These are phyloP conservation scores for Henricia sp. DNA, from an alignment of 53 echinoderm and acorn worm species.

Conservation along the genomic window DNA sequence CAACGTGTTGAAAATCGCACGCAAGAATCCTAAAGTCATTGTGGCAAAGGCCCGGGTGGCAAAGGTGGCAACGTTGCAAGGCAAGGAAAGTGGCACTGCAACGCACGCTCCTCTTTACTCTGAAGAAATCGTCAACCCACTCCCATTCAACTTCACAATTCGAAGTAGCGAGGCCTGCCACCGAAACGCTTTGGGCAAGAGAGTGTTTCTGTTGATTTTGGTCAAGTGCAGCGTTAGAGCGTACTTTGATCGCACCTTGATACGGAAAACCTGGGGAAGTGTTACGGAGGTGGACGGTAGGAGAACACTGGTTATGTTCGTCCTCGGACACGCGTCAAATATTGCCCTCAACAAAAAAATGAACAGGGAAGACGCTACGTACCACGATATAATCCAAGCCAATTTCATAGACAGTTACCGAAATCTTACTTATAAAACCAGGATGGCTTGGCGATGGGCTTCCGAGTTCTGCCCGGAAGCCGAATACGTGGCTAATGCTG, in stretches of 20 bases:
- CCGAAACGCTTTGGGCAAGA: neutral
- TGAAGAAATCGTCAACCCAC: neutral
- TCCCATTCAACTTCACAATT: conserved; percentile 11
- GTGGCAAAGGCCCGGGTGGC: too few relatives aligned
- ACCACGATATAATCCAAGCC: conserved; percentile 24
- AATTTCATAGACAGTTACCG: conserved; percentile 27
- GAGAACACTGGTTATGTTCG: conserved; percentile 28
- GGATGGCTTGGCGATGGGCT: conserved; percentile 34
- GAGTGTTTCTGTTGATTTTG: conserved; percentile 17
- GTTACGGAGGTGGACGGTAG: neutral
- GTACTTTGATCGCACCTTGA: conserved; percentile 1
- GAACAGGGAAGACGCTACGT: neutral
- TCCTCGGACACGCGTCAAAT: neutral
- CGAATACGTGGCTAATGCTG: neutral
- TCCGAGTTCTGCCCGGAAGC: neutral
- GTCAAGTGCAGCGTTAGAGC: neutral
- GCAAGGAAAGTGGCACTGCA: too few relatives aligned
- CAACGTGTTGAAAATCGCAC: too few relatives aligned
- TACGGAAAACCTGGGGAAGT: conserved; percentile 43
- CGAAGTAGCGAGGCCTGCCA: neutral
- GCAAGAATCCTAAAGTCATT: too few relatives aligned
- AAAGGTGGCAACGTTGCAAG: too few relatives aligned
- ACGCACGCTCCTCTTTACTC: neutral
- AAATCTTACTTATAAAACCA: conserved; percentile 35
- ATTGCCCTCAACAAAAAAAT: neutral